phyloP scores from a whole-genome alignment of 2,888 invertebrate species.

The Opisthograptis luteolata region DNA sequence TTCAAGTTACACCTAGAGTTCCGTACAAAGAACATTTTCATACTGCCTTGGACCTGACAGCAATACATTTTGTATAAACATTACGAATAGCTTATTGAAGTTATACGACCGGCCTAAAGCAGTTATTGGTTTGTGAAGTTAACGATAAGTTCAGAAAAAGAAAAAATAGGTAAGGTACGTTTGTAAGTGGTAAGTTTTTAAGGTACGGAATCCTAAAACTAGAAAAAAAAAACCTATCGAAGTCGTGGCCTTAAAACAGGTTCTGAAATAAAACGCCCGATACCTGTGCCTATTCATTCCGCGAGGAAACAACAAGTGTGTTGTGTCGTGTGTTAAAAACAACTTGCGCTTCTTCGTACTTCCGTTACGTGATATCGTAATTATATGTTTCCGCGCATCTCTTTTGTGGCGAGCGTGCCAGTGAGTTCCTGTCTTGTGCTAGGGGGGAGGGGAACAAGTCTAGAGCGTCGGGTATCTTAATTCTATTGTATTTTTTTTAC shows the following conservation, averaged over 20 bases:
- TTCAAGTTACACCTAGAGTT: no score
- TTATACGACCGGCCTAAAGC: no score
- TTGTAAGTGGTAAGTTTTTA: no score
- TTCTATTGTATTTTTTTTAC: neutral
- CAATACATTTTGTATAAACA: no score
- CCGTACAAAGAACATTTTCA: no score
- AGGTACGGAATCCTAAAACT: no score
- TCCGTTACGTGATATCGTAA: slow-evolving; percentile 72
- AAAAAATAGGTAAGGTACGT: no score
- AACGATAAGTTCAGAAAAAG: no score
- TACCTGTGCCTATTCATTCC: slow-evolving; percentile 46
- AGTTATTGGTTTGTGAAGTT: no score
- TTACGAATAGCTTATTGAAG: no score
- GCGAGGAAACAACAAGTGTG: slow-evolving; percentile 66
- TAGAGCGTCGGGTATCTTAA: slow-evolving; percentile 8
- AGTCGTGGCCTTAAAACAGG: slow-evolving; percentile 7
- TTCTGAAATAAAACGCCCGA: slow-evolving; percentile 37
- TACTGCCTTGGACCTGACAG: no score
- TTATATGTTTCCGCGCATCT: slow-evolving; percentile 77
- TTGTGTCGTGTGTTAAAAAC: neutral
- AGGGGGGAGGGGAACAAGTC: slow-evolving; percentile 41
- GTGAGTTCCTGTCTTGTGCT: slow-evolving; percentile 70
- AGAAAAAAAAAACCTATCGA: neutral
- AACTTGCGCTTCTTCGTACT: slow-evolving; percentile 58
- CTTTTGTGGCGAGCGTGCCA: slow-evolving; percentile 67